Base-by-base conservation (phyloP, 2,113 vertebrate species). In the Condylura cristata region DNA sequence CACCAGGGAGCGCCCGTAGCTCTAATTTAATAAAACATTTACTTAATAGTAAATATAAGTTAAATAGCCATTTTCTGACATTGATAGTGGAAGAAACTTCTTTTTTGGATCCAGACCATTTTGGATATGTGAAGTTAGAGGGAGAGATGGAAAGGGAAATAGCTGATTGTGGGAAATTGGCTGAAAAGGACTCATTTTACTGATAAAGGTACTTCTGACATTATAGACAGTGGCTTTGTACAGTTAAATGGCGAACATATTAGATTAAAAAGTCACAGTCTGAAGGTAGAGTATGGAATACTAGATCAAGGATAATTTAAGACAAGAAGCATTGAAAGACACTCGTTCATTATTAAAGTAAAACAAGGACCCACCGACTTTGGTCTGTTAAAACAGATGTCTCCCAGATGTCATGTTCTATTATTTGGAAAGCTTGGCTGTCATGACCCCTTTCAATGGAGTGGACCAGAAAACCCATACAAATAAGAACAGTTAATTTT, bases 141-240 rank as follows among this genome's bases (percentile, higher is more conserved):
- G 17, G 48, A 17, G 48, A 17, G 48, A 51, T n/a, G n/a, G 48
- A 51, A 12, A 48, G 6, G 11, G 46, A 48, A 12, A 12, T 7
- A 51, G 39, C 74, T 65, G 24, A 14, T 82, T 51, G 30, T 60
- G 20, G 41, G 12, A 60, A 66, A 79, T 61, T 90, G 41, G 32
- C 66, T n/a, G 30, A 87, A 79, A n/a, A 91, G 34, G 82, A 39
- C 60, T 71, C n/a, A 18, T 63, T 92, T 92, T 89, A 86, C 20
- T 75, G 63, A 34, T 37, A 63, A 44, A 65, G 61, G 28, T 83
- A 84, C 58, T 51, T 84, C 17, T 61, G 24, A 46, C 37, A 20
- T 76, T 86, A 65, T 60, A 72, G 68, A 51, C 0, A 39, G 5
- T 86, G 22, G 34, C 44, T 79, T 63, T 93, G 72, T 18, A 60